Evolutionary conservation across 92 coral and sea anemone genomes (phyloP), one percentile per base, ranked within the genome.

Genomic region (Plumapathes pennacea): DNA sequence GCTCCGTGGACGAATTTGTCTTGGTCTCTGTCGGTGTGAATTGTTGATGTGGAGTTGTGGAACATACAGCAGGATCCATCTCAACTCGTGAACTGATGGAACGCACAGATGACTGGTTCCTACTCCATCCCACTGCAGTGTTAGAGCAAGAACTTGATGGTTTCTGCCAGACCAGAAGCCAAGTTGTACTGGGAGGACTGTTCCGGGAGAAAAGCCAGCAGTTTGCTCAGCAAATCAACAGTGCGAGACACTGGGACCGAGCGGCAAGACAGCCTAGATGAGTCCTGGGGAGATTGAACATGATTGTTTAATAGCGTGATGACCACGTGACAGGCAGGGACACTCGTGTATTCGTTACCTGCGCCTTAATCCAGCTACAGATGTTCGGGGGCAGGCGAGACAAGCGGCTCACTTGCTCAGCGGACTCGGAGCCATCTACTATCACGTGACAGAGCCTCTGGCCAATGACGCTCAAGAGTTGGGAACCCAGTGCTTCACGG

Each of bases 341-440:
- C 14, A 25, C 22, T 30, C 17, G 4, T 22, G 19, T 5, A 18
- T n/a, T n/a, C 11, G 38, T 36, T 76, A 94, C 99, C 88, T 94
- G 99, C 45, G 85, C 72, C 22, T 81, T 84, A 36, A 94, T 89
- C 99, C 99, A 94, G 53, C 97, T 71, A 42, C 97, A 84, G 65
- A 94, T 87, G 55, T 86, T 66, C 4, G 91, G 81, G 21, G 99
- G 94, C 15, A 94, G 67, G 8, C 97, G 80, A 5, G 96, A 89
- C 64, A 94, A 62, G 32, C 74, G 89, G 43, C 71, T 89, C 4
- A 85, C 99, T 39, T 90, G 90, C 55, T 84, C 89, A 27, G 73
- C 69, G 11, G 99, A 90, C 64, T 89, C 99, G 21, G 85, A 54
- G 10, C 78, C 62, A 23, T 76, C 77, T 54, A 89, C 66, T 48